phyloP scores from a whole-genome alignment of 2,888 invertebrate species.

The Hylaea fasciaria region DNA sequence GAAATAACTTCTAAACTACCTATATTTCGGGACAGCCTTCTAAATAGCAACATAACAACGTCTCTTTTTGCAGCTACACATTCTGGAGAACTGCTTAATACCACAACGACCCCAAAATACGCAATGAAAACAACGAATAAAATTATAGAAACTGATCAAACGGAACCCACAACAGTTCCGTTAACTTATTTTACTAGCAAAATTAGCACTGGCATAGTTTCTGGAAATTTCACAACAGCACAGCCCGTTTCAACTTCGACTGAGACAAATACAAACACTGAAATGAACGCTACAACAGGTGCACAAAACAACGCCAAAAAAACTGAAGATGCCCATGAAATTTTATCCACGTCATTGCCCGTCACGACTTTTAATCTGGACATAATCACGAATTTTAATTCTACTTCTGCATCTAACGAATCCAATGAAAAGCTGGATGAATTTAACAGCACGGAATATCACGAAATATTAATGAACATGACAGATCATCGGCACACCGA shows the following conservation, averaged over 20 bases:
- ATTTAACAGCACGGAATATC: slow-evolving; percentile 32
- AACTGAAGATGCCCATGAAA: slow-evolving; percentile 23
- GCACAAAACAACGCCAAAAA: slow-evolving; percentile 21
- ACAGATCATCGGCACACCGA: slow-evolving; percentile 19
- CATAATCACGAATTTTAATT: slow-evolving; percentile 16
- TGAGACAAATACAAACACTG: slow-evolving; percentile 35
- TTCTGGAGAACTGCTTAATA: slow-evolving; percentile 27
- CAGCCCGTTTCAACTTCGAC: slow-evolving; percentile 29
- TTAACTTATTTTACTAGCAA: slow-evolving; percentile 8
- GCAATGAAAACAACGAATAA: slow-evolving; percentile 30
- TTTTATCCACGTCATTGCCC: slow-evolving; percentile 23
- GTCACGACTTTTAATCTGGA: slow-evolving; percentile 7
- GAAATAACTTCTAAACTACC: slow-evolving; percentile 69
- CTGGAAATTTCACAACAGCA: slow-evolving; percentile 12
- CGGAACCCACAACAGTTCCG: slow-evolving; percentile 12
- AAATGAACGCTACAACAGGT: slow-evolving; percentile 21
- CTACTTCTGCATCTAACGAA: slow-evolving; percentile 18
- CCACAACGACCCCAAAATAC: slow-evolving; percentile 27
- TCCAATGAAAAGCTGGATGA: slow-evolving; percentile 25
- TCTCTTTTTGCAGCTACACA: slow-evolving; percentile 20
- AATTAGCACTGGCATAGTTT: not conserved
- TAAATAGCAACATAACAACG: slow-evolving; percentile 31
- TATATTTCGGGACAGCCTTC: slow-evolving; percentile 48
- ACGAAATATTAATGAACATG: slow-evolving; percentile 41
- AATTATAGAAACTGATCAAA: slow-evolving; percentile 11